These are phyloP conservation scores for Elephas maximus DNA, from an alignment of 2,113 vertebrate species.

Conservation along the genomic window DNA sequence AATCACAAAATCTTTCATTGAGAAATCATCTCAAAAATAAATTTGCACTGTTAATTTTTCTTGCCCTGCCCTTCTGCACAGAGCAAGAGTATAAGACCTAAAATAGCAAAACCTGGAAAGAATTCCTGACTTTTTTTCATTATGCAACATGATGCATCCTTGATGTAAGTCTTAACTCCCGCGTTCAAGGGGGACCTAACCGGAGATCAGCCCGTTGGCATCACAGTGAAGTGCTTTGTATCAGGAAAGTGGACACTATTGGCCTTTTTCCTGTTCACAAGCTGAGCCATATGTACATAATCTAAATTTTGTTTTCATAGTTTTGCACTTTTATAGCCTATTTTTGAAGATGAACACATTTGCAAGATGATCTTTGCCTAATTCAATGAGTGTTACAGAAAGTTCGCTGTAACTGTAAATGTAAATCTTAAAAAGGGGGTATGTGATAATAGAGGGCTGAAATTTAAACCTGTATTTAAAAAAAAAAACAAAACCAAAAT, in stretches of 20 bases:
- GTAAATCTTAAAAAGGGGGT: slow-evolving; percentile 68
- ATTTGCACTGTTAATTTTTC: slow-evolving; percentile 89
- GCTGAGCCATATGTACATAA: slow-evolving; percentile 93
- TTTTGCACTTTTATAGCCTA: slow-evolving; percentile 93
- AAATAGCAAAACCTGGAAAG: slow-evolving; percentile 75
- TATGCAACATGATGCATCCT: slow-evolving; percentile 84
- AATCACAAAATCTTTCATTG: slow-evolving; percentile 83
- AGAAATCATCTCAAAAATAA: slow-evolving; percentile 80
- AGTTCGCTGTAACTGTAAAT: slow-evolving; percentile 73
- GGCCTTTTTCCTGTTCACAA: slow-evolving; percentile 89
- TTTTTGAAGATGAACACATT: slow-evolving; percentile 91
- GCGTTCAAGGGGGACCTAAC: slow-evolving; percentile 68
- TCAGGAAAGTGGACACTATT: slow-evolving; percentile 87
- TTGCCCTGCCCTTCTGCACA: slow-evolving; percentile 72
- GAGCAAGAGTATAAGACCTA: slow-evolving; percentile 79
- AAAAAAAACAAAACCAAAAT: slow-evolving; percentile 83
- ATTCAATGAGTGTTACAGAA: slow-evolving; percentile 82
- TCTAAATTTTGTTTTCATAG: slow-evolving; percentile 89
- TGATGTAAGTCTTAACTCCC: slow-evolving; percentile 84
- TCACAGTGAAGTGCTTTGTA: slow-evolving; percentile 87
- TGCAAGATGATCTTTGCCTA: slow-evolving; percentile 87
- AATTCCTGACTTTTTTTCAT: slow-evolving; percentile 66
- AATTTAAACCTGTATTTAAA: slow-evolving; percentile 74
- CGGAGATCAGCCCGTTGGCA: slow-evolving; percentile 82
- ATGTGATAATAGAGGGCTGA: slow-evolving; percentile 74